Conservation (phyloP, 2,113 vertebrate species). For the Coracopsis vasa region DNA sequence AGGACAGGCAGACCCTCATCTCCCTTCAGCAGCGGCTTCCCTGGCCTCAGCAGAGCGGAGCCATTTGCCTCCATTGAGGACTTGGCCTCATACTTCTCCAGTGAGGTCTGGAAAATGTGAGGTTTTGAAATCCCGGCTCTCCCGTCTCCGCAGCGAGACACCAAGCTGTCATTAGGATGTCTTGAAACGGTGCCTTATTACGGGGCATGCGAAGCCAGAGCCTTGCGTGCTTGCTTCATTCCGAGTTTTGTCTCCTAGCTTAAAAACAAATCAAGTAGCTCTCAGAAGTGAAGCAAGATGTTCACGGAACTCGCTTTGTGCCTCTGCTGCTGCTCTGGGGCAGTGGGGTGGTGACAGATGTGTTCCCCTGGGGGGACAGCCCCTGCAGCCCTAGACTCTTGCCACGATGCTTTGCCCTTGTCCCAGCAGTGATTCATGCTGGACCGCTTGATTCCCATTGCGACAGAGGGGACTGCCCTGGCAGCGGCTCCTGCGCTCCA, state of each 20-base stretch:
- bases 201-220: not conserved
- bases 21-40: not conserved
- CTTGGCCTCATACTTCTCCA: not conserved
- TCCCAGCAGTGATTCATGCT: not conserved
- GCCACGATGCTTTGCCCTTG: not conserved
- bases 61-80: not conserved
- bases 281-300: not conserved
- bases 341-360: not conserved
- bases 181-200: conserved; percentile 52
- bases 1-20: not conserved
- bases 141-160: not conserved
- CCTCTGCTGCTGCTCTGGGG: not conserved
- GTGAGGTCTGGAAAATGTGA: conserved; percentile 41
- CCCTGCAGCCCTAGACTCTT: not conserved
- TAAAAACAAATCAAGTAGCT: not conserved
- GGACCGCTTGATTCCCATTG: not conserved
- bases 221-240: conserved; percentile 9
- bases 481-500: not conserved
- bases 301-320: not conserved
- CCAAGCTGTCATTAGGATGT: conserved; percentile 49
- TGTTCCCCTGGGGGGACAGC: not conserved
- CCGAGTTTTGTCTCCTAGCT: not conserved
- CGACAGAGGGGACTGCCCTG: conserved; percentile 10
- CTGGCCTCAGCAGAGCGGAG: not conserved
- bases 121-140: conserved; percentile 34